Evolutionary conservation across 2,113 vertebrate species (phyloP).

Genomic region (Antidorcas marsupialis): DNA sequence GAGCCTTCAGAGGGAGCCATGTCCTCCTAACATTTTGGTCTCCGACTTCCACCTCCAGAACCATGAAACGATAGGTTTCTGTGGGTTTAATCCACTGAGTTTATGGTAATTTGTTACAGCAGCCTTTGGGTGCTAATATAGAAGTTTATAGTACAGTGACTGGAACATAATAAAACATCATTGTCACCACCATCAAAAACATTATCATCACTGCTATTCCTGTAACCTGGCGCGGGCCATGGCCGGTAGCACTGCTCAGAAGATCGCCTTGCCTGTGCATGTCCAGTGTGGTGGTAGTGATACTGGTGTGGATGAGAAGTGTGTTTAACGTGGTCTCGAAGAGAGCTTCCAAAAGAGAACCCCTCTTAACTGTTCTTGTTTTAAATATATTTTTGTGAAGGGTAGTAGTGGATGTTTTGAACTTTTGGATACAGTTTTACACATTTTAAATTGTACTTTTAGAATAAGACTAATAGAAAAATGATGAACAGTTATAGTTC

Average conservation of each 20-base stretch:
- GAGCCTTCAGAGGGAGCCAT: neutral
- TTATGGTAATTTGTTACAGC: neutral
- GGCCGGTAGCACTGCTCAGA: neutral
- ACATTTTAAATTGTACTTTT: neutral
- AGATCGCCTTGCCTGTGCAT: neutral
- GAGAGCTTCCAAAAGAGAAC: neutral
- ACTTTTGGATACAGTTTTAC: neutral
- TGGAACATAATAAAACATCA: neutral
- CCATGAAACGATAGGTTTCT: neutral
- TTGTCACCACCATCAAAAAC: neutral
- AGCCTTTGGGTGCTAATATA: neutral
- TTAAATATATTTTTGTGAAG: neutral
- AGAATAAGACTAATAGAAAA: conserved; percentile 18
- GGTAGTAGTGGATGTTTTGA: neutral
- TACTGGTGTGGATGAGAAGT: neutral
- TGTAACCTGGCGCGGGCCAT: neutral
- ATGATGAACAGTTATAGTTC: neutral
- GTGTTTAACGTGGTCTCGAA: neutral
- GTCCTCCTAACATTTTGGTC: neutral
- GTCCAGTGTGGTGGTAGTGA: neutral
- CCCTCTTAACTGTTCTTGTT: neutral
- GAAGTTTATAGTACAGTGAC: neutral
- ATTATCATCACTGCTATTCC: neutral
- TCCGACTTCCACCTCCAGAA: neutral
- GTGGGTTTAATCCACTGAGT: neutral